Evolutionary conservation across 1,140 invertebrate species (phyloP), one percentile per base, ranked within the genome.

Genomic region (Anastatus disparis): DNA sequence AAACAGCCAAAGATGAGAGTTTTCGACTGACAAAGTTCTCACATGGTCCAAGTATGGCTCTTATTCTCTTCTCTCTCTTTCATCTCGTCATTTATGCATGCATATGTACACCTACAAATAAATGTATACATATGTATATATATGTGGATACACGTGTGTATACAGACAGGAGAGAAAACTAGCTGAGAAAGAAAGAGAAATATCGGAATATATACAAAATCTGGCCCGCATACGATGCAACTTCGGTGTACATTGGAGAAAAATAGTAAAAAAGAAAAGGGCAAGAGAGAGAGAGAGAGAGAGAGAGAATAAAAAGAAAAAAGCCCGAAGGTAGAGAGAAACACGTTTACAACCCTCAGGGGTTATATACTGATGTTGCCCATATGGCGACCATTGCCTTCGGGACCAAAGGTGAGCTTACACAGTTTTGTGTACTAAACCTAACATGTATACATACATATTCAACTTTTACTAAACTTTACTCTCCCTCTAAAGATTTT

Each of bases 321-420:
- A 27, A 2, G 20, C 15, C 10, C 62, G 76, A 78, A 84, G 80
- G 79, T 83, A 77, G 58, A 77, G 2, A 22, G 26, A 20, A 46
- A 74, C 76, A 74, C 55, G 74, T 65, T 64, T 53, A 44, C 73
- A 78, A 77, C 75, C 83, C 82, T 77, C 74, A 74, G 72, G 81
- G 79, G 75, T n/a, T n/a, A n/a, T n/a, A n/a, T n/a, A n/a, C 79
- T 81, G 27, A 13, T 55, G 82, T 74, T 66, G 81, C 80, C 84
- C 84, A 85, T 85, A 84, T 85, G 84, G 82, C 81, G 81, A 82
- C 73, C 78, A 81, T 76, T 72, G 79, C 77, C 74, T n/a, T 59
- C 70, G 67, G 76, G 74, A 73, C 77, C 77, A 80, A 79, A 84
- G 81, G 82, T 84, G 82, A 82, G 72, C 73, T 80, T 44, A 50